A percentile compares a stretch with the other conserved stretches of the same genome.
These are phyloP conservation scores for Allophyes oxyacanthae DNA, from an alignment of 2,888 invertebrate species.

Conservation along the genomic window DNA sequence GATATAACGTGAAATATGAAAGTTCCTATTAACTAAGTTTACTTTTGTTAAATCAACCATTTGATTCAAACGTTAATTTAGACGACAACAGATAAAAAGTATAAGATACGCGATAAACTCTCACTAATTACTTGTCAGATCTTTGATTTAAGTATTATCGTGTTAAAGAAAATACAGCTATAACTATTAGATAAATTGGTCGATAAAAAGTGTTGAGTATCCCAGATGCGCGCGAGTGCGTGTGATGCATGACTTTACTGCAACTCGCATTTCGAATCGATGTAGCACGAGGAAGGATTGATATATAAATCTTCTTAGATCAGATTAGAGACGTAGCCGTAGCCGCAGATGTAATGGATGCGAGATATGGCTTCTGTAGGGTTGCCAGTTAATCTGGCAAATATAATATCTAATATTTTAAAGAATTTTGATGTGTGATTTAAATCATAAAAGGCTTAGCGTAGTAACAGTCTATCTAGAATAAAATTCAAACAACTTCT, in stretches of 20 bases:
- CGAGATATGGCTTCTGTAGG: constrained; percentile 29
- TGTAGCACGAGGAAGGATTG: constrained; percentile 56
- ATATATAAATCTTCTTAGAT: constrained; percentile 73
- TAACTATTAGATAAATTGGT: constrained; percentile 29
- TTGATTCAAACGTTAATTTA: constrained; percentile 10
- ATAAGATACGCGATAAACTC: constrained; percentile 19
- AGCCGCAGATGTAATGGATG: constrained; percentile 45
- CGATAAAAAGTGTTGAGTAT: constrained; percentile 37
- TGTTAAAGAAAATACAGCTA: constrained; percentile 7
- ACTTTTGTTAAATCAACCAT: background rate
- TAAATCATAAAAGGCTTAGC: too few relatives aligned
- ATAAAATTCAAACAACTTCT: too few relatives aligned
- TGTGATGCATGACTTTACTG: constrained; percentile 42
- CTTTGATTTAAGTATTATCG: constrained; percentile 20
- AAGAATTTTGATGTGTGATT: too few relatives aligned
- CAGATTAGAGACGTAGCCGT: constrained; percentile 59
- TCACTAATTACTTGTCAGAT: constrained; percentile 25
- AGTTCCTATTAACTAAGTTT: background rate
- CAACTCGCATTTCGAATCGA: constrained; percentile 53
- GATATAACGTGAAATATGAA: background rate
- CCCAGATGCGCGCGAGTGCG: constrained; percentile 15
- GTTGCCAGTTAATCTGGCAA: constrained; percentile 6
- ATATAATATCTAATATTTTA: too few relatives aligned
- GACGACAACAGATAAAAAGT: constrained; percentile 5
- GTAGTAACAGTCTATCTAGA: too few relatives aligned